A percentile compares a stretch with the other conserved stretches of the same genome.
Conservation (phyloP, 1,140 invertebrate genomes). For the Caenorhabditis brenneri region DNA sequence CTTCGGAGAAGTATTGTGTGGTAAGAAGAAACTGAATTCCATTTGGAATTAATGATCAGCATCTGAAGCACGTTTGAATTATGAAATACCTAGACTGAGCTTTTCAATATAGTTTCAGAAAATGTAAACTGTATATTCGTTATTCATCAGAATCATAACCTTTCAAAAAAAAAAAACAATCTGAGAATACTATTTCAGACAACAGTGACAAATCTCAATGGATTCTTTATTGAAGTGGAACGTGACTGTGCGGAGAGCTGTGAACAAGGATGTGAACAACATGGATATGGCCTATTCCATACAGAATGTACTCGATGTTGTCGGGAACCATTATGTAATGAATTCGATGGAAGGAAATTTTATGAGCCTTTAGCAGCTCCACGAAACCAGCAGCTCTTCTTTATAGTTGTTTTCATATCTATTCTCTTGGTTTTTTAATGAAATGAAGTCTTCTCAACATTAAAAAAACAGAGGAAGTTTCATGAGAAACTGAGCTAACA, state of each 20-base stretch:
- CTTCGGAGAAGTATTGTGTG: constrained; percentile 47
- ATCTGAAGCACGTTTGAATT: too few relatives aligned
- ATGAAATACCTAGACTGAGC: too few relatives aligned
- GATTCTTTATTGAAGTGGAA: constrained; percentile 53
- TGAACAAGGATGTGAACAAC: constrained; percentile 50
- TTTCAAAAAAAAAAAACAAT: too few relatives aligned
- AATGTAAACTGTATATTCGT: too few relatives aligned
- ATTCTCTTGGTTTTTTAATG: neutral
- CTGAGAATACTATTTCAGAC: too few relatives aligned
- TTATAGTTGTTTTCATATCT: neutral
- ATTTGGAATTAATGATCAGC: neutral
- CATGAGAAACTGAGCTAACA: too few relatives aligned
- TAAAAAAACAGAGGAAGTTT: too few relatives aligned
- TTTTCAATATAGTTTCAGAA: too few relatives aligned
- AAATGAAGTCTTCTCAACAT: too few relatives aligned
- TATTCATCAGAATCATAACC: too few relatives aligned
- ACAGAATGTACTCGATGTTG: constrained; percentile 53
- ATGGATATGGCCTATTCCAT: constrained; percentile 50
- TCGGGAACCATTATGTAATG: constrained; percentile 49
- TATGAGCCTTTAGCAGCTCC: constrained; percentile 25
- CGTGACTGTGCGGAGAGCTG: constrained; percentile 48
- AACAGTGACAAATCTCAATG: constrained; percentile 54
- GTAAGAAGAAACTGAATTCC: constrained; percentile 6
- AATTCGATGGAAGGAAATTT: constrained; percentile 52
- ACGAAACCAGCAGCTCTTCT: neutral